These are phyloP conservation scores for Lasioglossum figueresi DNA, from an alignment of 2,888 invertebrate species.

Conservation along the genomic window DNA sequence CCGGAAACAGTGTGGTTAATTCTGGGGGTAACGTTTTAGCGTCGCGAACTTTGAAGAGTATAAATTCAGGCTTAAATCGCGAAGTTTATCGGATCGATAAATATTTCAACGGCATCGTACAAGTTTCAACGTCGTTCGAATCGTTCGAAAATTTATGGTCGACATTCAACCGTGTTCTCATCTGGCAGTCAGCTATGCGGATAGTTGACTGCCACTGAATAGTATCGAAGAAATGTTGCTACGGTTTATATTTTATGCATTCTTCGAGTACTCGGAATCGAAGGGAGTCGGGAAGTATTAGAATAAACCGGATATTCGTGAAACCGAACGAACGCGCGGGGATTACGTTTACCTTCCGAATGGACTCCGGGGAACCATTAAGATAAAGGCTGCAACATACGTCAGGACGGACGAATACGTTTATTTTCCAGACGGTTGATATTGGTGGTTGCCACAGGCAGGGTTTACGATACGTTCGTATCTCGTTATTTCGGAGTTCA, in stretches of 20 bases:
- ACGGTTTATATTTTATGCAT: slow-evolving; percentile 72
- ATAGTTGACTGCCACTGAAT: slow-evolving; percentile 47
- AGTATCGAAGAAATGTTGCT: slow-evolving; percentile 40
- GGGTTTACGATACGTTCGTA: slow-evolving; percentile 1
- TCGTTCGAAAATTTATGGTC: slow-evolving; percentile 53
- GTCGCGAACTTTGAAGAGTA: background rate
- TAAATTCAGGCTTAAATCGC: background rate
- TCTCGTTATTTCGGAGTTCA: slow-evolving; percentile 5
- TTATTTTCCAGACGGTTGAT: slow-evolving; percentile 3
- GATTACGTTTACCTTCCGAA: slow-evolving; percentile 55
- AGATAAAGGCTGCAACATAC: slow-evolving; percentile 23
- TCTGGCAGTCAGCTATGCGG: slow-evolving; percentile 44
- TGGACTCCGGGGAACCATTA: slow-evolving; percentile 68
- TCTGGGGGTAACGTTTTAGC: background rate
- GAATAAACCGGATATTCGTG: slow-evolving; percentile 66
- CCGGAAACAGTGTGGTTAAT: background rate
- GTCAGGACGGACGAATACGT: slow-evolving; percentile 16
- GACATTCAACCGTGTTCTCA: slow-evolving; percentile 51
- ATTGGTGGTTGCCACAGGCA: background rate
- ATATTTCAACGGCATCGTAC: slow-evolving; percentile 64
- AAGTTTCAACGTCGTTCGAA: slow-evolving; percentile 61
- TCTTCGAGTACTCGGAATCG: slow-evolving; percentile 50
- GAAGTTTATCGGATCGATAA: slow-evolving; percentile 49
- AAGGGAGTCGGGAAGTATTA: slow-evolving; percentile 46
- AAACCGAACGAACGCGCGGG: slow-evolving; percentile 41